These are phyloP conservation scores for Lepidonotus clava DNA, from an alignment of 2,888 invertebrate genomes.

Conservation along the genomic window DNA sequence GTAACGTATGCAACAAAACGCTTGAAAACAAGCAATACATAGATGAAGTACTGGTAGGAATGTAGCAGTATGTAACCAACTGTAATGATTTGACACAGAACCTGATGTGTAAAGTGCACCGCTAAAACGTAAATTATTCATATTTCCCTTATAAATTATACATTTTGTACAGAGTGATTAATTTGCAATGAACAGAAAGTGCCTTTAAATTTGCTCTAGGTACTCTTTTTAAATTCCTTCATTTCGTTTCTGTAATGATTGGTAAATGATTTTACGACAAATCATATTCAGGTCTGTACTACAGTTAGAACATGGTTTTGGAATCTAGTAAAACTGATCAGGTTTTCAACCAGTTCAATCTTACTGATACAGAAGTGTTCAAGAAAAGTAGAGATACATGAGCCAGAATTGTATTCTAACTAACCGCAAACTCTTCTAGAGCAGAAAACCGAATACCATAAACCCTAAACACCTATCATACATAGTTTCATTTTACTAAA, in stretches of 20 bases:
- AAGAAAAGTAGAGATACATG: neutral
- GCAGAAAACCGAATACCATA: neutral
- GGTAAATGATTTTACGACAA: neutral
- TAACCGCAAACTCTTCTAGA: neutral
- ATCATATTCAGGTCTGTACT: neutral
- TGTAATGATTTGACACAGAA: neutral
- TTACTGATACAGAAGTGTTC: neutral
- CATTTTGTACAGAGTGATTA: neutral
- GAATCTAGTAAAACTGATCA: neutral
- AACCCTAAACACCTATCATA: neutral
- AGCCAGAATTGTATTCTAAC: neutral
- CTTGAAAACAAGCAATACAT: conserved; percentile 8
- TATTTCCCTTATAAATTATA: neutral
- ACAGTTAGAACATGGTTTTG: neutral
- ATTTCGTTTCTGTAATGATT: neutral
- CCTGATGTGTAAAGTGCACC: neutral
- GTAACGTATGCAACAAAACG: neutral
- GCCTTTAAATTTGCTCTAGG: no score
- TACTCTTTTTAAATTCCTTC: no score
- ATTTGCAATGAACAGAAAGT: no score
- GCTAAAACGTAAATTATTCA: neutral
- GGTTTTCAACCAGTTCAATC: neutral
- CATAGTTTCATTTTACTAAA: neutral
- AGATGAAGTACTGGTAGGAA: neutral
- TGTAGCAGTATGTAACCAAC: conserved; percentile 3